phyloP scores from a whole-genome alignment of 2,888 invertebrate genomes.

The Mantis religiosa region DNA sequence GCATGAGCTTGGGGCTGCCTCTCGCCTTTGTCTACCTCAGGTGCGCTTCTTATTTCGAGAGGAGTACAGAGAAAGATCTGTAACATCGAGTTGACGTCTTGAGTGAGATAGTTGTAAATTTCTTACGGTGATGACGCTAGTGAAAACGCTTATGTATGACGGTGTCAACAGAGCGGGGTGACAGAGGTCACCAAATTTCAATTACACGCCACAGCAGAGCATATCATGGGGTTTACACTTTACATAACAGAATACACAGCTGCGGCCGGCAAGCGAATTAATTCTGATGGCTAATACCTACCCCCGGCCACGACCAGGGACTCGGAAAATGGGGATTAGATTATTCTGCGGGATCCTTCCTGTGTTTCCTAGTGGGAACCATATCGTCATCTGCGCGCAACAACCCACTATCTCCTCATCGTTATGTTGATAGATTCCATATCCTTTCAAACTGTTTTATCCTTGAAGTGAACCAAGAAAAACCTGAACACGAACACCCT shows the following conservation, averaged over 20 bases:
- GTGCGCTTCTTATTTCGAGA: too few relatives aligned
- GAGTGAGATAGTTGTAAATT: too few relatives aligned
- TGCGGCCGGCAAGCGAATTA: background rate
- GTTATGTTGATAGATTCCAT: too few relatives aligned
- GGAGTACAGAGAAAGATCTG: too few relatives aligned
- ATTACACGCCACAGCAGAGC: constrained; percentile 9
- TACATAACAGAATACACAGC: constrained; percentile 11
- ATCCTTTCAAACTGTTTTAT: too few relatives aligned
- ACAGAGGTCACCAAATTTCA: constrained; percentile 6
- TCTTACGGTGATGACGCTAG: too few relatives aligned
- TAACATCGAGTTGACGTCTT: too few relatives aligned
- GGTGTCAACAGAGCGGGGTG: background rate
- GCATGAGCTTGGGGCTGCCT: too few relatives aligned
- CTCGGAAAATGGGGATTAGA: constrained; percentile 17
- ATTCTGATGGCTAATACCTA: background rate
- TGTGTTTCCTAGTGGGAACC: background rate
- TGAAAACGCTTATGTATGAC: too few relatives aligned
- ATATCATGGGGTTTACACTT: constrained; percentile 1
- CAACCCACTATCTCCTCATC: background rate
- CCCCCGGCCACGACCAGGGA: background rate
- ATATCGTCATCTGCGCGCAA: background rate
- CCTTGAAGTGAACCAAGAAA: too few relatives aligned
- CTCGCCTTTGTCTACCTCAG: too few relatives aligned
- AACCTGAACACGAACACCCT: too few relatives aligned
- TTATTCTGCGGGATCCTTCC: constrained; percentile 2